These are phyloP conservation scores for Keiferia lycopersicella DNA, from an alignment of 2,888 invertebrate species.

Conservation along the genomic window DNA sequence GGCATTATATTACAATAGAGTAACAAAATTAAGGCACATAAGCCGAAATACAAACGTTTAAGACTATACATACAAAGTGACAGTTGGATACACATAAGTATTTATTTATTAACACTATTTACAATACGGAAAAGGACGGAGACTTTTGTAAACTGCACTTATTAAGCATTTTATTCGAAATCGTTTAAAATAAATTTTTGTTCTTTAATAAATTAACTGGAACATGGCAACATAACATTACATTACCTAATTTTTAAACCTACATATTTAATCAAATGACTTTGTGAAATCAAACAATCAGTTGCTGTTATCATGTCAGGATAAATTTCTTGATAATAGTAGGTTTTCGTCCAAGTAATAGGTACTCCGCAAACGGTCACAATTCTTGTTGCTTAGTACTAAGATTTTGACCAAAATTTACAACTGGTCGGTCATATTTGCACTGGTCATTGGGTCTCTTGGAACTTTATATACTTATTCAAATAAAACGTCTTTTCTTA, in stretches of 20 bases:
- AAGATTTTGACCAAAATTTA: slow-evolving; percentile 4
- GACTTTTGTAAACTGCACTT: slow-evolving; percentile 20
- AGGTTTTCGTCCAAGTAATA: too few relatives aligned
- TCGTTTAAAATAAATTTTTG: slow-evolving; percentile 2
- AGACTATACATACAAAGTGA: slow-evolving; percentile 24
- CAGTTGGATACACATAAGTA: slow-evolving; percentile 16
- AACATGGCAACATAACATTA: slow-evolving; percentile 24
- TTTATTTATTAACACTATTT: slow-evolving; percentile 48
- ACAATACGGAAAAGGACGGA: slow-evolving; percentile 40
- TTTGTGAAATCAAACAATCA: background rate
- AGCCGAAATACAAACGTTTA: slow-evolving; percentile 13
- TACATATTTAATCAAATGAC: background rate
- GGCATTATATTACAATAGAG: slow-evolving; percentile 40
- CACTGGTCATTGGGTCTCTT: slow-evolving; percentile 26
- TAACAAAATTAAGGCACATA: slow-evolving; percentile 30
- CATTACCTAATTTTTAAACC: slow-evolving; percentile 11
- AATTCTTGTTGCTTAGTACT: background rate
- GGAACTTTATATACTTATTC: background rate
- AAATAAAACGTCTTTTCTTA: slow-evolving; percentile 14
- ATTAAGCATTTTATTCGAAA: slow-evolving; percentile 32
- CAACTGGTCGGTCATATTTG: slow-evolving; percentile 10
- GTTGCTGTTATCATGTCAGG: background rate
- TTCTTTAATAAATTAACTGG: slow-evolving; percentile 22
- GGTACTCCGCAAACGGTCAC: background rate
- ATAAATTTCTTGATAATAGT: too few relatives aligned